Evolutionary conservation across 2,797 vertebrate species (phyloP), one percentile per base, ranked within the genome.

Genomic region (Tinamus major): DNA sequence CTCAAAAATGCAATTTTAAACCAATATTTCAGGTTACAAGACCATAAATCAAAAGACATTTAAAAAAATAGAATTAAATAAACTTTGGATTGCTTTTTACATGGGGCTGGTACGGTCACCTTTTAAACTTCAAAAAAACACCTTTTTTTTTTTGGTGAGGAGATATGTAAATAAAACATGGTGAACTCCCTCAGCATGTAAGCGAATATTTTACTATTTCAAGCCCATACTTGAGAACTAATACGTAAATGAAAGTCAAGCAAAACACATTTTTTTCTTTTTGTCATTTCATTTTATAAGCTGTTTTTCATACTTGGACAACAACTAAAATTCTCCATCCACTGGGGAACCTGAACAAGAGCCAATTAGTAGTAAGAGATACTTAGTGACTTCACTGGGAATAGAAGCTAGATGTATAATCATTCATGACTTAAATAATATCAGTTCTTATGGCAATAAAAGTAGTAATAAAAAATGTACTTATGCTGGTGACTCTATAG

Each of bases 161-260:
- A 63, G 8, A 3, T 63, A 77, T 77, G 53, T 20, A 78, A 87
- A 16, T 42, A n/a, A n/a, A 65, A 72, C 56, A 33, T n/a, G 35
- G 37, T 3, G 29, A 13, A 3, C 10, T 51, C 4, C 2, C 3
- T 29, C 44, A 56, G 10, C 1, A 74, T 29, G 4, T 39, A 7
- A 6, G 77, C 19, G 44, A 39, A 23, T 59, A 86, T 55, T 80
- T 20, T 21, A 16, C 33, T 26, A 10, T 41, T 83, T n/a, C 14
- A 90, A 74, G 29, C 14, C 48, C 41, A 10, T 58, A 31, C 6
- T 53, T 19, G 37, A 79, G 67, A 75, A 37, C 3, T 8, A 64
- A 35, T 12, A 10, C 5, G 21, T n/a, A 67, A 29, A 29, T 1
- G 68, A 4, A 62, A 11, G 3, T 24, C 49, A 77, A 6, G 35